Base-by-base conservation (phyloP, 2,113 vertebrate genomes). In the Herpetotheres cachinnans region DNA sequence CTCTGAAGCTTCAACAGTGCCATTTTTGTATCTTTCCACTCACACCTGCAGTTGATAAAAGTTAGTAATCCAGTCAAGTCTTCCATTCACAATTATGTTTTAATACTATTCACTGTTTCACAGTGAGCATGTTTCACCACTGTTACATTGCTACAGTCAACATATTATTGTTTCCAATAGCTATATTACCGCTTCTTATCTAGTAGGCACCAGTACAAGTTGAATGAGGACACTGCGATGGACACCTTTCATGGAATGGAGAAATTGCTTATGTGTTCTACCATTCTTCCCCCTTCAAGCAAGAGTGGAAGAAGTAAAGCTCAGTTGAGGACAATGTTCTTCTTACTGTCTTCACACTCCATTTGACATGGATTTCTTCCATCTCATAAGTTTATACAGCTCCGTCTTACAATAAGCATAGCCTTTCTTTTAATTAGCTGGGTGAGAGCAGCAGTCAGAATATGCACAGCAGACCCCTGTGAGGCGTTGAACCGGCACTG, bases 401-500 rank as follows among this genome's bases (percentile, higher is more conserved):
- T 67, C 25, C 54, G 24, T n/a, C 29, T 82, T 34, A 63, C 3
- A 27, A 24, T 4, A 36, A 49, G 6, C 21, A 4, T 1, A 54
- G 26, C 46, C n/a, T 62, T 82, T 36, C 26, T 9, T 49, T 81
- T 27, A 36, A 56, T 32, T 7, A 24, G 15, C 42, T 44, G 44
- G 17, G 30, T 6, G 6, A 24, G 30, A 20, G 27, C 50, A 82
- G 59, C 16, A 40, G 47, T 7, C 58, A 6, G 27, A 32, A 27
- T 12, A 34, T 2, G 14, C 54, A 36, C 29, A 24, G 66, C 58
- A 42, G 42, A 32, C 10, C 42, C 58, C 29, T 7, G 42, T 7
- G 29, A 63, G 58, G n/a, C 1, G 0, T 3, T 42, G 50, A 56
- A 56, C 12, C 0, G 2, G 47, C 11, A 9, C 63, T 19, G 56